A percentile compares a stretch with the other conserved stretches of the same genome.
These are phyloP conservation scores for Sebastes aleutianus DNA, from an alignment of 2,797 vertebrate genomes.

Conservation along the genomic window DNA sequence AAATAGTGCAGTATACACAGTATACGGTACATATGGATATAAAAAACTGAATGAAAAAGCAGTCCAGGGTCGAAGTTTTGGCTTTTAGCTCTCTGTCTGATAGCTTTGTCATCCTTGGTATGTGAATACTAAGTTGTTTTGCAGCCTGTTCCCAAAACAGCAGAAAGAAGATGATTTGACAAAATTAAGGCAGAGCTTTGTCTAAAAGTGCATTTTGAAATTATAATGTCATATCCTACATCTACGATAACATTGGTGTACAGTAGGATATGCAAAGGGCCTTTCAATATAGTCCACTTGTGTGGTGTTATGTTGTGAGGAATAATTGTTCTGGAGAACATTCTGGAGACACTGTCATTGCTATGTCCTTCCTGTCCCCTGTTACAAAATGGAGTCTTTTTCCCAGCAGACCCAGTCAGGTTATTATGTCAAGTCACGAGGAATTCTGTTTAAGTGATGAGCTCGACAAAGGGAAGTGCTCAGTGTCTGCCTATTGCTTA, in stretches of 20 bases:
- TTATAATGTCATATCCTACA: neutral
- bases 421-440: slow-evolving; percentile 2
- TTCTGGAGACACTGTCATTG: neutral
- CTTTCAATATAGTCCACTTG: neutral
- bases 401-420: neutral
- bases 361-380: slow-evolving; percentile 5
- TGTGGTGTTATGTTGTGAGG: neutral
- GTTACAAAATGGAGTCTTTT: slow-evolving; percentile 37
- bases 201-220: neutral
- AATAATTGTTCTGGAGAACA: neutral
- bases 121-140: neutral
- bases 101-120: neutral
- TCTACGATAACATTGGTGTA: neutral
- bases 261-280: neutral
- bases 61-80: neutral
- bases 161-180: neutral
- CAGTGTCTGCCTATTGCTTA: neutral
- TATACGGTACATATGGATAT: too few relatives aligned
- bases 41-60: too few relatives aligned
- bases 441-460: neutral
- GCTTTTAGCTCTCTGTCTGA: neutral
- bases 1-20: too few relatives aligned
- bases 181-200: neutral
- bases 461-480: neutral
- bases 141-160: neutral